Conservation (phyloP, 1,140 invertebrate species). For the Drosophila aff. region DNA sequence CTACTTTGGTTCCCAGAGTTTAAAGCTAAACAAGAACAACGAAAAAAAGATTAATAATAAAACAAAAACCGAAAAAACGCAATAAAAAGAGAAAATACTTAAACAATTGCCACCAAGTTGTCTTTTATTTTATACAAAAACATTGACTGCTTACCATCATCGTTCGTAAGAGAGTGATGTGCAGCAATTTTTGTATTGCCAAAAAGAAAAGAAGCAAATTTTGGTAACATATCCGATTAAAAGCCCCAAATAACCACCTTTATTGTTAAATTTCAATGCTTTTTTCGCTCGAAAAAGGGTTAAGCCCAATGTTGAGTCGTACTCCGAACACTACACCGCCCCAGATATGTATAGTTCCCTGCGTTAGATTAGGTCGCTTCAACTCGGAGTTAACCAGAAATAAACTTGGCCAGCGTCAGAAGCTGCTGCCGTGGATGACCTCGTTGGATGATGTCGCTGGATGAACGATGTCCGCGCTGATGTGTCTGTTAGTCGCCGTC, state of each 20-base stretch:
- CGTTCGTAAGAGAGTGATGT: constrained; percentile 30
- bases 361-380: not conserved
- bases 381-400: not conserved
- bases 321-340: constrained; percentile 16
- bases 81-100: constrained; percentile 80
- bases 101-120: constrained; percentile 79
- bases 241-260: constrained; percentile 1
- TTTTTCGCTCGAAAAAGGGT: constrained; percentile 15
- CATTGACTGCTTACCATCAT: constrained; percentile 44
- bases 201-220: constrained; percentile 32
- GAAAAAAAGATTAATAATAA: constrained; percentile 17
- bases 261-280: not conserved
- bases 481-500: constrained; percentile 31
- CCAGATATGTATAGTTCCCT: not conserved
- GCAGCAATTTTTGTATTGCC: constrained; percentile 57
- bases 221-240: constrained; percentile 37
- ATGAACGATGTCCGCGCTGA: constrained; percentile 16
- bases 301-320: constrained; percentile 3
- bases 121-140: constrained; percentile 81
- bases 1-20: constrained; percentile 49
- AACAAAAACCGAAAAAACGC: constrained; percentile 48
- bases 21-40: constrained; percentile 55
- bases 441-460: constrained; percentile 21
- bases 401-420: constrained; percentile 3
- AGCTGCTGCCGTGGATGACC: constrained; percentile 6